Conservation (phyloP, 2,888 invertebrate species). For the Amphipyra tragopoginis region DNA sequence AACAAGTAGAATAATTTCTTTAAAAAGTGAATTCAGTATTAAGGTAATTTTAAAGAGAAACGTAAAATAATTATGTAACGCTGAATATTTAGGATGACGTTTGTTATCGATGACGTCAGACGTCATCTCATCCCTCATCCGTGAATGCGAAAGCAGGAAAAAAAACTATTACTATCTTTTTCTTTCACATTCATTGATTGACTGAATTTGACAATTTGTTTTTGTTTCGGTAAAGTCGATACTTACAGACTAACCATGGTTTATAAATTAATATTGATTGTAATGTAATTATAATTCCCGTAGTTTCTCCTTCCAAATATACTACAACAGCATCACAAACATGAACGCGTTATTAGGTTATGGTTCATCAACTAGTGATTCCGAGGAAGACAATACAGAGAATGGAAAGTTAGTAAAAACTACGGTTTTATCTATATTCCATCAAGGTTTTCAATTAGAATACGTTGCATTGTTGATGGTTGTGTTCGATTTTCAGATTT, state of each 20-base stretch:
- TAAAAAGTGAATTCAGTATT: too few species aligned
- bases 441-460: constrained; percentile 1
- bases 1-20: too few species aligned
- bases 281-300: constrained; percentile 12
- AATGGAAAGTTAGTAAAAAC: constrained; percentile 75
- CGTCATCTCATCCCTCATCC: constrained; percentile 6
- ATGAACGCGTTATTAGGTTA: constrained; percentile 93
- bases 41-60: too few species aligned
- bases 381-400: constrained; percentile 84
- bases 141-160: constrained; percentile 12
- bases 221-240: constrained; percentile 23
- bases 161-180: constrained; percentile 24
- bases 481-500: constrained; percentile 56
- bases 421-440: constrained; percentile 4
- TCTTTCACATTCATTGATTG: constrained; percentile 50
- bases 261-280: constrained; percentile 19
- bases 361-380: constrained; percentile 86
- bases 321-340: constrained; percentile 33
- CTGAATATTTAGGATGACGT: too few species aligned
- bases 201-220: constrained; percentile 39
- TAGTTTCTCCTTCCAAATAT: constrained; percentile 5
- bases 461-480: background rate
- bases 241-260: constrained; percentile 34
- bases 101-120: background rate
- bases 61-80: too few species aligned